phyloP scores from a whole-genome alignment of 2,113 vertebrate species.

The Toxotes jaculatrix region DNA sequence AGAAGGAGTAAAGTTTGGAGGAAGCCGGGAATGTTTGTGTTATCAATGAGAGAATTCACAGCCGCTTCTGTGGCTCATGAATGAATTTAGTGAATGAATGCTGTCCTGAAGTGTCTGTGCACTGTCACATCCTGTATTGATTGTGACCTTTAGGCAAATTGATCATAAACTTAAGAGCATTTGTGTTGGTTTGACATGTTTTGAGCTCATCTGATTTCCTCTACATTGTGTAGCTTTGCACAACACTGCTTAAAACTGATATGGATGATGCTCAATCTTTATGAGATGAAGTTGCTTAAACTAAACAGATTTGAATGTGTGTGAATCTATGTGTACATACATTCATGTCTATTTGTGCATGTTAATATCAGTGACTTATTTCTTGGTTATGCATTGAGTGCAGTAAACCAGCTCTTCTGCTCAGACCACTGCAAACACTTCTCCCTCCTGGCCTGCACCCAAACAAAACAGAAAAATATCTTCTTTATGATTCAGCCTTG shows the following conservation, averaged over 20 bases:
- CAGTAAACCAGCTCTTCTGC: constrained; percentile 42
- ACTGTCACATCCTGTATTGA: constrained; percentile 3
- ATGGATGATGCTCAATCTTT: constrained; percentile 30
- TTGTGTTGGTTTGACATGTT: not conserved
- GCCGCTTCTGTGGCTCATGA: constrained; percentile 83
- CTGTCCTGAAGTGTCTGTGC: constrained; percentile 19
- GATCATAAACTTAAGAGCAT: not conserved
- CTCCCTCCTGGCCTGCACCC: constrained; percentile 75
- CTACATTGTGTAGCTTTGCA: constrained; percentile 5
- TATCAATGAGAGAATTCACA: constrained; percentile 89
- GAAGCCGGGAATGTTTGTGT: constrained; percentile 74
- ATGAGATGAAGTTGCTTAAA: constrained; percentile 31
- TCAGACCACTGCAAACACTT: constrained; percentile 53
- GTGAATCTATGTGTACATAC: not conserved
- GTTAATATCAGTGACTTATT: constrained; percentile 56
- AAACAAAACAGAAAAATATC: constrained; percentile 84
- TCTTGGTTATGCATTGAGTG: constrained; percentile 55
- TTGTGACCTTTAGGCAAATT: constrained; percentile 17
- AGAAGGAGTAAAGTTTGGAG: constrained; percentile 88
- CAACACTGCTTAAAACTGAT: constrained; percentile 37
- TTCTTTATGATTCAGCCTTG: constrained; percentile 84
- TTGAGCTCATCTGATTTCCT: not conserved
- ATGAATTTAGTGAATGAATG: constrained; percentile 74
- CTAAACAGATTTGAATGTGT: constrained; percentile 30
- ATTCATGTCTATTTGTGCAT: constrained; percentile 19